Base-by-base conservation (phyloP, 2,797 vertebrate genomes). In the Bradypus variegatus region DNA sequence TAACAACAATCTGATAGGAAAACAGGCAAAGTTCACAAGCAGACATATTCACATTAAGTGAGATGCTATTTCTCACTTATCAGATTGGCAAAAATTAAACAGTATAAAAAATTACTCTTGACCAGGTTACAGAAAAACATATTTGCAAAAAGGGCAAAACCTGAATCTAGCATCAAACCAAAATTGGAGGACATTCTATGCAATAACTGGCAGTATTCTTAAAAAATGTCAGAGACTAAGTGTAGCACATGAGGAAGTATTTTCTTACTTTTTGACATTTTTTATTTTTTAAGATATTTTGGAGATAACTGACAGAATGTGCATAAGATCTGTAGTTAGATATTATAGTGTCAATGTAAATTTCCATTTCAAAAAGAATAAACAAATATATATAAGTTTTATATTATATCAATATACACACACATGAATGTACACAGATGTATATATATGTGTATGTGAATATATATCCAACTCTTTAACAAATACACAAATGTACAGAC, bases 311-410 rank as follows among this genome's bases (percentile, higher is more conserved):
- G 48, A 89, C 4, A 19, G 60, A 82, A 62, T 85, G 79, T 88
- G 69, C 90, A 38, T 50, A 90, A 83, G n/a, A 8, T 36, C 64
- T 73, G 8, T 58, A 89, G 53, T 72, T 77, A 77, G 65, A 45
- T 89, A 83, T 53, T 67, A 73, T 25, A 73, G 2, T 15, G 29
- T 38, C 48, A n/a, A 13, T 14, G 19, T 72, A 86, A 91, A 83
- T 75, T 90, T 94, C 21, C 60, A 92, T 62, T 92, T 60, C 16
- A 65, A 70, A 73, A 81, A 60, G 33, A 75, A 89, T 76, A 50
- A 90, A 76, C n/a, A 69, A 45, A 50, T 73, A 53, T 82, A 27
- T 38, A 53, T 62, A 88, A 83, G 16, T 36, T 65, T 9, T 6
- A 38, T 50, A 48, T 64, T 58, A 58, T 58, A 58, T 58, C 21